Base-by-base conservation (phyloP, 2,113 vertebrate genomes). In the Cyanistes caeruleus region DNA sequence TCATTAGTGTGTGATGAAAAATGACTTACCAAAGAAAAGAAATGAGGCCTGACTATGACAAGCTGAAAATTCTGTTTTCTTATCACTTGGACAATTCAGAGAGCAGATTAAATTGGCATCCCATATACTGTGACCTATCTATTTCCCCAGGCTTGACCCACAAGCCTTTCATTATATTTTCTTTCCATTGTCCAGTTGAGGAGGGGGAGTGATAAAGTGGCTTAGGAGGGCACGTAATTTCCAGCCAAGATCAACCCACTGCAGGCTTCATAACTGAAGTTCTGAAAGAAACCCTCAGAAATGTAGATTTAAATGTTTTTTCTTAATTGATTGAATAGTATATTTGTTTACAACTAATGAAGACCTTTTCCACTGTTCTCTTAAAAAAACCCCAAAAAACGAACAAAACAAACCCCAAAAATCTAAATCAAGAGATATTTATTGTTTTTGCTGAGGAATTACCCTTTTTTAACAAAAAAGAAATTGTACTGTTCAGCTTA, bases 1-100 rank as follows among this genome's bases (percentile, higher is more conserved):
- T 96, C 81, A 93, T 95, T 96, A 87, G 67, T 84, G 24, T 69
- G 55, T 91, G 87, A 91, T 95, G 92, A 96, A 95, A 94, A 97
- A 91, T 91, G 67, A 64, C 75, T 96, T 96, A 80, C 28, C 67
- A 86, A 95, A 89, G 86, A 63, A 96, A 96, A 87, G 74, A 95
- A 96, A 93, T 86, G 63, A 92, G 60, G 24, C 90, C 60, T 93
- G 85, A 84, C 75, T 78, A 62, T 63, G 76, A 93, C 88, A 93
- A 86, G 46, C 89, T 89, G 72, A 84, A 93, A 95, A 95, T 84
- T 92, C 90, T 92, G 79, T 88, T 94, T 95, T 95, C 86, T 89
- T 96, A 81, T 86, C 86, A 86, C 83, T 84, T 67, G 48, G 33
- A 90, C 11, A 11, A 92, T 93, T 88, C 62, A 51, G 41, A 91